Percentiles rank a stretch among this genome's conserved stretches.
Evolutionary conservation across 1,140 invertebrate species (phyloP).

Genomic region (Dreissena polymorpha): DNA sequence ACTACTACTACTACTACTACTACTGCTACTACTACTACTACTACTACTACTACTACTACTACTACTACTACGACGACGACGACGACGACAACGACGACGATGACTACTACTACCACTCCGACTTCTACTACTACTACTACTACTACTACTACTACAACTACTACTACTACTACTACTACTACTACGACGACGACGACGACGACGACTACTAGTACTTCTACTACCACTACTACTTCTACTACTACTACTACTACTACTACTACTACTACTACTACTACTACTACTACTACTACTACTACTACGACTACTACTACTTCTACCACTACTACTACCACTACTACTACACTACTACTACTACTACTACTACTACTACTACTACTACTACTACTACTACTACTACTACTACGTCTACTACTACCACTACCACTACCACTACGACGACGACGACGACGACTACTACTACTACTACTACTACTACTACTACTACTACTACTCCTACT

Average conservation of each 20-base stretch:
- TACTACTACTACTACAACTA: constrained; percentile 18
- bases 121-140: constrained; percentile 18
- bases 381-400: constrained; percentile 22
- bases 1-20: constrained; percentile 28
- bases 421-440: constrained; percentile 16
- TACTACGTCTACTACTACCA: too few species aligned
- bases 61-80: constrained; percentile 9
- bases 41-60: constrained; percentile 28
- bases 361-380: constrained; percentile 28
- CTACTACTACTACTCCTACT: constrained; percentile 24
- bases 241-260: constrained; percentile 28
- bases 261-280: constrained; percentile 28
- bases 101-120: constrained; percentile 6
- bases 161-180: constrained; percentile 28
- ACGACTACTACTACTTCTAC: constrained; percentile 3
- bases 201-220: constrained; percentile 1
- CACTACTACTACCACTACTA: constrained; percentile 18
- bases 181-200: constrained; percentile 10
- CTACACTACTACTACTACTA: constrained; percentile 28
- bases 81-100: background rate
- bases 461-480: constrained; percentile 28
- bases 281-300: constrained; percentile 28
- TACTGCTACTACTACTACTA: constrained; percentile 26
- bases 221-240: constrained; percentile 22
- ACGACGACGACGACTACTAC: constrained; percentile 14